These are phyloP conservation scores for Miichthys miiuy DNA, from an alignment of 2,797 vertebrate species.

Conservation along the genomic window DNA sequence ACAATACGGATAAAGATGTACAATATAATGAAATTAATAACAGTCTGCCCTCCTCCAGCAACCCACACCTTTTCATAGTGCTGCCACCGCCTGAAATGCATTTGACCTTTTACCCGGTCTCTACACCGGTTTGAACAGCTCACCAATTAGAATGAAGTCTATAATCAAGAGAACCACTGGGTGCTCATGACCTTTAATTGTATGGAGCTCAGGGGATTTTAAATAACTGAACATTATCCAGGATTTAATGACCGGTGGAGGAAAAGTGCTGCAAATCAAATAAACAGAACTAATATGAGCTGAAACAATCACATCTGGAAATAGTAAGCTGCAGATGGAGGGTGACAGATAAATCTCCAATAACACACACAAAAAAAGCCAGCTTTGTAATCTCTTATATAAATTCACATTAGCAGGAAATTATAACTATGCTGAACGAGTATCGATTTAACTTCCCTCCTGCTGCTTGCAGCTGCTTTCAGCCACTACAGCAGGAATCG, in stretches of 20 bases:
- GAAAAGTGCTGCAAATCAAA: conserved; percentile 47
- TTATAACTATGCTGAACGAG: conserved; percentile 34
- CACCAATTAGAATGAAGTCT: conserved; percentile 74
- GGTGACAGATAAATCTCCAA: background rate
- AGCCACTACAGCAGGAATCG: conserved; percentile 13
- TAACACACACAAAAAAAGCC: background rate
- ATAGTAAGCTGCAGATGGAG: conserved; percentile 28
- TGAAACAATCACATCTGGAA: conserved; percentile 44
- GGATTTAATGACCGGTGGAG: conserved; percentile 57
- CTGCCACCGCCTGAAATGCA: conserved; percentile 37
- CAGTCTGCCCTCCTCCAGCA: conserved; percentile 25
- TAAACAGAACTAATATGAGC: conserved; percentile 50
- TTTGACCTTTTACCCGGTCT: conserved; percentile 76
- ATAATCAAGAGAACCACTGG: conserved; percentile 62
- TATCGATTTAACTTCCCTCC: conserved; percentile 32
- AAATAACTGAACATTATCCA: conserved; percentile 53
- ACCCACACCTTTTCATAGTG: conserved; percentile 47
- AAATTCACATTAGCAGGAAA: conserved; percentile 40
- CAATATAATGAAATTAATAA: conserved; percentile 40
- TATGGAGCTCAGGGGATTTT: conserved; percentile 35
- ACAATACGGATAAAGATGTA: conserved; percentile 26
- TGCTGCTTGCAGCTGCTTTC: conserved; percentile 31
- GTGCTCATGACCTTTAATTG: conserved; percentile 76
- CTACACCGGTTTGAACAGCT: conserved; percentile 63
- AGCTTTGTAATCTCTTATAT: conserved; percentile 20